A percentile compares a stretch with the other conserved stretches of the same genome.
phyloP scores from a whole-genome alignment of 2,113 vertebrate genomes.

The Emberiza fucata region DNA sequence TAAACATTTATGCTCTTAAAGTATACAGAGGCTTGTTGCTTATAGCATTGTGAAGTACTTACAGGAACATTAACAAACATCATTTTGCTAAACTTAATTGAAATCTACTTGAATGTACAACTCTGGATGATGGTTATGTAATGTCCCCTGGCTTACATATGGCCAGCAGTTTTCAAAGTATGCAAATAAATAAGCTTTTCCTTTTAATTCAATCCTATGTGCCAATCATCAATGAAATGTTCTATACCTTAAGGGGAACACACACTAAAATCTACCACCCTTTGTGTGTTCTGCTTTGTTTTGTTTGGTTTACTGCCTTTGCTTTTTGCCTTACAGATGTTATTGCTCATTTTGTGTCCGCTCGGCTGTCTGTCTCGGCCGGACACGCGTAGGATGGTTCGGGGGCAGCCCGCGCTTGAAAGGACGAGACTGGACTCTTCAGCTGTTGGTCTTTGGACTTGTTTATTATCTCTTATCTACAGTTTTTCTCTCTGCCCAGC shows the following conservation, averaged over 20 bases:
- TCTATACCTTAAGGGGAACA: slow-evolving; percentile 18
- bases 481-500: too few relatives aligned
- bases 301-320: slow-evolving; percentile 17
- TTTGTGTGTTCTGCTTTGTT: neutral
- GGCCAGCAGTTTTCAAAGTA: slow-evolving; percentile 2
- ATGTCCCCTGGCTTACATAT: neutral
- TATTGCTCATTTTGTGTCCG: too few relatives aligned
- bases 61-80: neutral
- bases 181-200: slow-evolving; percentile 7
- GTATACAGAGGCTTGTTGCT: neutral
- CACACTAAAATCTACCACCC: neutral
- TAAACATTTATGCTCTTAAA: neutral
- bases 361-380: too few relatives aligned
- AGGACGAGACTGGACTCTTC: too few relatives aligned
- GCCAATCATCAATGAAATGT: neutral
- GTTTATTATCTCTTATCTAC: too few relatives aligned
- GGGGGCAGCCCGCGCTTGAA: too few relatives aligned
- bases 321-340: neutral
- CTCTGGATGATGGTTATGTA: neutral
- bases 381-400: too few relatives aligned
- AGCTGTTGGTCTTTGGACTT: too few relatives aligned
- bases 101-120: neutral
- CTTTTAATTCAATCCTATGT: neutral
- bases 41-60: neutral
- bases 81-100: neutral